Percentiles rank a stretch among this genome's conserved stretches.
These are phyloP conservation scores for Pachyseris speciosa DNA, from an alignment of 64 coral and sea anemone genomes.

Conservation along the genomic window DNA sequence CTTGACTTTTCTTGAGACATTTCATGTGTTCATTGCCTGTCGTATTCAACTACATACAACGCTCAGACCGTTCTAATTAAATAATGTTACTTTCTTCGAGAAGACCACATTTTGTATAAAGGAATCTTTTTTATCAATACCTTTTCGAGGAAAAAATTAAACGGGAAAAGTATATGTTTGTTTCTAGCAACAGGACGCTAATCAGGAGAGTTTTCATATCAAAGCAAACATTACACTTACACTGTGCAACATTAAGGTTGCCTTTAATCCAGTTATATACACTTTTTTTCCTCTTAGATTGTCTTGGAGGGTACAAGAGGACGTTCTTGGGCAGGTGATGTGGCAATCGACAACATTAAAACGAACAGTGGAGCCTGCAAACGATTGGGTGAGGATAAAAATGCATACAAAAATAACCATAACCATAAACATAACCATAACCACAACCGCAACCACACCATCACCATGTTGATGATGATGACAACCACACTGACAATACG, in stretches of 20 bases:
- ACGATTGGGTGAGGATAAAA: slow-evolving; percentile 6
- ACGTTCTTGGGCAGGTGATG: neutral
- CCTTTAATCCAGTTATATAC: neutral
- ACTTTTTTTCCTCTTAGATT: slow-evolving; percentile 26
- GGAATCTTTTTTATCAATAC: no score
- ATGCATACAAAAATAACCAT: neutral
- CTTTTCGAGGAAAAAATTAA: no score
- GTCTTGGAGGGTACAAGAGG: slow-evolving; percentile 50
- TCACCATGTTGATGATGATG: no score
- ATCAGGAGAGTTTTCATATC: no score
- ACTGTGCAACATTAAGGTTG: neutral
- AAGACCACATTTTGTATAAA: no score
- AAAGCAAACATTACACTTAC: neutral
- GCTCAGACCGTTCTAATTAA: no score
- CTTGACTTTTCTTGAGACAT: no score
- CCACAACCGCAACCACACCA: no score
- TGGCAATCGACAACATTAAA: slow-evolving; percentile 41
- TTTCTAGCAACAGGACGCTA: no score
- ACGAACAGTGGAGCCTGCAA: slow-evolving; percentile 20
- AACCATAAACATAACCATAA: neutral
- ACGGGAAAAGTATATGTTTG: no score
- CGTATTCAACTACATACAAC: no score
- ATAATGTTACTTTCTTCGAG: neutral
- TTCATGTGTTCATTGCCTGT: neutral
- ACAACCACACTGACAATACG: no score